These are phyloP conservation scores for Eupithecia exiguata DNA, from an alignment of 2,888 invertebrate genomes.

Conservation along the genomic window DNA sequence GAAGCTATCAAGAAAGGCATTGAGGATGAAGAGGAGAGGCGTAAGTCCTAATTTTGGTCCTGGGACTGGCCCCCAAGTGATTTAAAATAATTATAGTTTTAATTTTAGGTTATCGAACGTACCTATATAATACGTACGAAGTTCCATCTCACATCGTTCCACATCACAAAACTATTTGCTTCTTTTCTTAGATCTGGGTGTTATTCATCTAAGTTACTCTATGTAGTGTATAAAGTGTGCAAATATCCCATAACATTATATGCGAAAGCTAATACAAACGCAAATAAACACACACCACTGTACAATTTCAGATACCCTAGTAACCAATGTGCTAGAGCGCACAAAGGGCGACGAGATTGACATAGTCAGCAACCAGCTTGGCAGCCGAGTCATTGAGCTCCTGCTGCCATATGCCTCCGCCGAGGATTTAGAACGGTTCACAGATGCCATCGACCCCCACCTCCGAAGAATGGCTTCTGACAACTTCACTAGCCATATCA, in stretches of 20 bases:
- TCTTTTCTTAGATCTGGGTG: neutral
- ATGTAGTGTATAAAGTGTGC: neutral
- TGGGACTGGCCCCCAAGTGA: neutral
- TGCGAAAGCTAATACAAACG: neutral
- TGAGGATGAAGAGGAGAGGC: constrained; percentile 87
- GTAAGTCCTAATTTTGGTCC: constrained; percentile 68
- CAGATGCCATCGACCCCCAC: constrained; percentile 85
- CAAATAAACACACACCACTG: neutral
- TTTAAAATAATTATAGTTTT: neutral
- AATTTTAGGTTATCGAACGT: neutral
- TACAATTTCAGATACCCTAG: constrained; percentile 84
- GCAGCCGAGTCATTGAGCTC: constrained; percentile 90
- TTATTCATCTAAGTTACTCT: neutral
- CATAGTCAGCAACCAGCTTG: constrained; percentile 90
- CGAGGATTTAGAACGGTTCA: constrained; percentile 85
- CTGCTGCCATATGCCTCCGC: constrained; percentile 87
- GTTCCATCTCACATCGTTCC: neutral
- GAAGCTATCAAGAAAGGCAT: constrained; percentile 88
- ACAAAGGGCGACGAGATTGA: constrained; percentile 88
- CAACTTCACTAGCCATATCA: constrained; percentile 90
- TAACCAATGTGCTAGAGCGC: constrained; percentile 89
- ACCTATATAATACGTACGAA: neutral
- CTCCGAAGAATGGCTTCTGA: constrained; percentile 89
- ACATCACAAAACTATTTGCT: neutral
- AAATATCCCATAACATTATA: neutral